Conservation (phyloP, 2,888 invertebrate species). For the Acanthococcus lagerstroemiae region DNA sequence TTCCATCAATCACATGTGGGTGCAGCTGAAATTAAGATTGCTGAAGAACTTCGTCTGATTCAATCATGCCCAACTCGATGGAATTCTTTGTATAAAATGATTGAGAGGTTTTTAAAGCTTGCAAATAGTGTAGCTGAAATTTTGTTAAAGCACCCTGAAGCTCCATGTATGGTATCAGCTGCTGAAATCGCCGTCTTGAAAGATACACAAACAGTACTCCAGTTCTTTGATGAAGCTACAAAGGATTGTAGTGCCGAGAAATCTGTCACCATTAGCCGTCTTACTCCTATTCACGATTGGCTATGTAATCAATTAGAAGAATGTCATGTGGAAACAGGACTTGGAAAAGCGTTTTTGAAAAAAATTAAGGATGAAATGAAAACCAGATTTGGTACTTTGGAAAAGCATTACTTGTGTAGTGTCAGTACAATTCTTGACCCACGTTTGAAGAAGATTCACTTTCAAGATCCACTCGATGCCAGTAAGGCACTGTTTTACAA, state of each 20-base stretch:
- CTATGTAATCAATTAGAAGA: constrained; percentile 10
- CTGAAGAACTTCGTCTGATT: neutral
- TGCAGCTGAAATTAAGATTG: neutral
- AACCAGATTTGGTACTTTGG: neutral
- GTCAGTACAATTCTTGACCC: constrained; percentile 9
- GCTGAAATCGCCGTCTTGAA: constrained; percentile 32
- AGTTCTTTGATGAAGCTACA: constrained; percentile 32
- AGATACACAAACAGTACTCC: constrained; percentile 30
- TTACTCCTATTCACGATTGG: constrained; percentile 32
- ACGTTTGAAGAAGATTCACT: constrained; percentile 8
- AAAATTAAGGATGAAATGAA: neutral
- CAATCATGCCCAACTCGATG: neutral
- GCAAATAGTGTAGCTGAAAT: no score
- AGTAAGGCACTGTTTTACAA: no score
- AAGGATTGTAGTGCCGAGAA: constrained; percentile 33
- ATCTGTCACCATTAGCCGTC: constrained; percentile 33
- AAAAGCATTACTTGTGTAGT: neutral
- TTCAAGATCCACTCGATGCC: neutral
- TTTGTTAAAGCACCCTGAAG: neutral
- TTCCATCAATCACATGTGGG: neutral
- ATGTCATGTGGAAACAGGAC: neutral
- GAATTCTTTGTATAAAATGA: neutral
- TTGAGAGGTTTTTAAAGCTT: no score
- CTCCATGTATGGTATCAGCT: constrained; percentile 32
- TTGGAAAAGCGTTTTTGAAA: neutral